phyloP scores from a whole-genome alignment of 2,888 invertebrate species.

The Ectobius pallidus region DNA sequence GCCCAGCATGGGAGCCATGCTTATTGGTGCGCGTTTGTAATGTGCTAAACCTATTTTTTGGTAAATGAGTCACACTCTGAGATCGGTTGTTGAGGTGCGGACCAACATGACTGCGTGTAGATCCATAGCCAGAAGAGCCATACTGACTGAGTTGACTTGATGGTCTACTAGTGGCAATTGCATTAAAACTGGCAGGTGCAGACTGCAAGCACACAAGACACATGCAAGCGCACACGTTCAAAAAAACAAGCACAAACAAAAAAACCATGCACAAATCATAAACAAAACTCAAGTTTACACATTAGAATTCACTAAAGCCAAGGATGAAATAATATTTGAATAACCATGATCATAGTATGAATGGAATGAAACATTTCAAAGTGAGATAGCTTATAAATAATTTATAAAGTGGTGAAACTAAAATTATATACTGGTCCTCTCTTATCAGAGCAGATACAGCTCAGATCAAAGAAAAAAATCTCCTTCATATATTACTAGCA shows the following conservation, averaged over 20 bases:
- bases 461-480: no score
- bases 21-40: constrained; percentile 6
- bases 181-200: constrained; percentile 35
- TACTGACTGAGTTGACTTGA: constrained; percentile 54
- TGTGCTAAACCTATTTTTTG: constrained; percentile 33
- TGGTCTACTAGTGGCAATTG: constrained; percentile 49
- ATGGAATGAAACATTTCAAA: no score
- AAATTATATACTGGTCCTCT: no score
- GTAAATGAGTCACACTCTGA: constrained; percentile 25
- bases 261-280: constrained; percentile 28
- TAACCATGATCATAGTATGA: no score
- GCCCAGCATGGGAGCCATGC: background rate
- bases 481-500: no score
- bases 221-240: constrained; percentile 42
- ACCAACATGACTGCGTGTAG: constrained; percentile 53
- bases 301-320: background rate
- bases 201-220: constrained; percentile 42
- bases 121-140: constrained; percentile 59
- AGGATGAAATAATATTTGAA: background rate
- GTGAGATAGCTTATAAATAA: no score
- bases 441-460: no score
- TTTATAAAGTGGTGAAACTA: no score
- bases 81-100: constrained; percentile 35
- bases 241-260: constrained; percentile 41
- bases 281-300: background rate